Evolutionary conservation across 2,113 vertebrate genomes (phyloP).

Genomic region (Phycodurus eques): DNA sequence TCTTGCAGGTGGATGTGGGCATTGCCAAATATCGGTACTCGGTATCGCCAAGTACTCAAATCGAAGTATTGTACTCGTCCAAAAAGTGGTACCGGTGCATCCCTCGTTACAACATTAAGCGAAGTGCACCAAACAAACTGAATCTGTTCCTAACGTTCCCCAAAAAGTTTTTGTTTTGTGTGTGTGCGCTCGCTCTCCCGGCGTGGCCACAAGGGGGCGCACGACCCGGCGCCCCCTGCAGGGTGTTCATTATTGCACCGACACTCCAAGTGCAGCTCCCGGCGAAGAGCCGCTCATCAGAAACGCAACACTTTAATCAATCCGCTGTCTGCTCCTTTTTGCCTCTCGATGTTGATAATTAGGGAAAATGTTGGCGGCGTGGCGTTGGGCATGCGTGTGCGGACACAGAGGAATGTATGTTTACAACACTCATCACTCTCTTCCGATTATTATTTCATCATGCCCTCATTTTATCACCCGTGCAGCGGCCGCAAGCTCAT

Average conservation of each 20-base stretch:
- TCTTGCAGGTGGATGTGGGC: too few species aligned
- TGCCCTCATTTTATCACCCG: background rate
- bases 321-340: constrained; percentile 49
- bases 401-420: constrained; percentile 28
- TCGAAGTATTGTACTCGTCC: too few species aligned
- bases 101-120: too few species aligned
- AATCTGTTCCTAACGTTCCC: background rate
- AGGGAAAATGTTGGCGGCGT: constrained; percentile 31
- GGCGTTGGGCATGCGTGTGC: constrained; percentile 12
- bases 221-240: constrained; percentile 9
- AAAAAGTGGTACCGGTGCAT: too few species aligned
- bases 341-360: constrained; percentile 57
- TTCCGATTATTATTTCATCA: background rate
- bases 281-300: constrained; percentile 49
- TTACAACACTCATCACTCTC: background rate
- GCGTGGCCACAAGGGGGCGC: constrained; percentile 27
- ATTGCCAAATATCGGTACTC: too few species aligned
- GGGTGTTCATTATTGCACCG: constrained; percentile 54
- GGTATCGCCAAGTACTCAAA: too few species aligned
- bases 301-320: constrained; percentile 62
- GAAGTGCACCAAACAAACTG: background rate
- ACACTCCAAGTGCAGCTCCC: constrained; percentile 55
- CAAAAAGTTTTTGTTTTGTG: background rate
- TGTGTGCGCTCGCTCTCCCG: constrained; percentile 19
- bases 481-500: background rate